Evolutionary conservation across 2,888 invertebrate genomes (phyloP).

Genomic region (Nephrotoma flavescens): DNA sequence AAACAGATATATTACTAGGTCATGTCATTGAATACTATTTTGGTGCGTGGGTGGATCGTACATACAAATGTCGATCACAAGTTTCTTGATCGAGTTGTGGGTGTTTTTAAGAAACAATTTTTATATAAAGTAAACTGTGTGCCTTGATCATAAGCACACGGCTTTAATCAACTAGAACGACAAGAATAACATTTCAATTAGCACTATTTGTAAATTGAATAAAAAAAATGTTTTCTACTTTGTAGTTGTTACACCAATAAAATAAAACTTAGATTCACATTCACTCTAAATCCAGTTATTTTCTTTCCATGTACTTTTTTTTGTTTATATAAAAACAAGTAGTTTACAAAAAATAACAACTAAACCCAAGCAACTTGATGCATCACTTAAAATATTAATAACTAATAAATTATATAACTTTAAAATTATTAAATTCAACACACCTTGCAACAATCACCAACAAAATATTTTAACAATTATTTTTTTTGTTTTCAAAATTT

Average conservation of each 20-base stretch:
- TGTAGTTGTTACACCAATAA: not conserved
- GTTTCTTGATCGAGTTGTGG: too few relatives aligned
- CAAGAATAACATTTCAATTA: not conserved
- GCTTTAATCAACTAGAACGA: too few relatives aligned
- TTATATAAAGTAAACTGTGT: too few relatives aligned
- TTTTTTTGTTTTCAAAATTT: not conserved
- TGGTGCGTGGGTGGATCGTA: not conserved
- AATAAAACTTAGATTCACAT: not conserved
- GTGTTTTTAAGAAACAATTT: too few relatives aligned
- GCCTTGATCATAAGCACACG: too few relatives aligned
- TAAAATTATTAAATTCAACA: not conserved
- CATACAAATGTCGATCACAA: too few relatives aligned
- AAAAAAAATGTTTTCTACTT: not conserved
- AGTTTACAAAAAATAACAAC: too few relatives aligned
- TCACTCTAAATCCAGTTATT: not conserved
- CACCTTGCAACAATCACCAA: not conserved
- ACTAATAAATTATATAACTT: not conserved
- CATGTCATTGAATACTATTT: not conserved
- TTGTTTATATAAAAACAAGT: too few relatives aligned
- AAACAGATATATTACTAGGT: not conserved
- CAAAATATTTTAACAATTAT: not conserved
- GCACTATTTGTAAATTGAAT: not conserved
- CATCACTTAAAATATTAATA: too few relatives aligned
- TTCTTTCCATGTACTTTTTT: too few relatives aligned
- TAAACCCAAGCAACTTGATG: too few relatives aligned